Base-by-base conservation (phyloP, 2,797 vertebrate genomes). In the Okamejei kenojei region DNA sequence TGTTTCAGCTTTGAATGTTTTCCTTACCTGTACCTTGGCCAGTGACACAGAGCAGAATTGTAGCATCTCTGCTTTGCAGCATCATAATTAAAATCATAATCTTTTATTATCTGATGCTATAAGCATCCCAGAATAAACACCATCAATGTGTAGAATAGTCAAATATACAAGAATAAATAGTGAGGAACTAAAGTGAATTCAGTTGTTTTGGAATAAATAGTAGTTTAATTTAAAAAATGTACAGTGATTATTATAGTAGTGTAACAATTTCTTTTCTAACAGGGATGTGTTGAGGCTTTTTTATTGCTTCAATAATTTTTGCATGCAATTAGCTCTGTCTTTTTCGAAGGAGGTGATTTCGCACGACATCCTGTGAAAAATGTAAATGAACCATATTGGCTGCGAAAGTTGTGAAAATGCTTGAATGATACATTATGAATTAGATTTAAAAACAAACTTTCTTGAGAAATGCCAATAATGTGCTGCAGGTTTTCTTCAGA, bases 281-380 rank as follows among this genome's bases (percentile, higher is more conserved):
- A 0, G 21, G 38, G 95, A 95, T 95, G 94, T 94, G 94, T 94
- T 95, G 93, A 94, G 94, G 84, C 94, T 94, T 94, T 95, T 94
- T 93, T 93, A 93, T 93, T 93, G 95, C 96, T 94, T 94, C 94
- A 95, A 94, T 95, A 95, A 96, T 96, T 94, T 95, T 95, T 94
- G 93, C 93, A 92, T 38, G 94, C 94, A 95, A 95, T 96, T 96
- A 95, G 94, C 94, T 93, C 94, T 93, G 86, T 94, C 65, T 94
- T 95, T 96, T 95, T 95, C 94, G 94, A 93, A 94, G 93, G 93
- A 94, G 94, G 94, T 94, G 93, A 94, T 94, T 80, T 94, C 93
- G 81, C 93, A 63, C 92, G 90, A 0, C 94, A 94, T 93, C 76
- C 95, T 94, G 94, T 82, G 94, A 94, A 94, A 95, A 94, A 95